Conservation (phyloP, 1,140 invertebrate species). For the Tetramorium parvispinum region DNA sequence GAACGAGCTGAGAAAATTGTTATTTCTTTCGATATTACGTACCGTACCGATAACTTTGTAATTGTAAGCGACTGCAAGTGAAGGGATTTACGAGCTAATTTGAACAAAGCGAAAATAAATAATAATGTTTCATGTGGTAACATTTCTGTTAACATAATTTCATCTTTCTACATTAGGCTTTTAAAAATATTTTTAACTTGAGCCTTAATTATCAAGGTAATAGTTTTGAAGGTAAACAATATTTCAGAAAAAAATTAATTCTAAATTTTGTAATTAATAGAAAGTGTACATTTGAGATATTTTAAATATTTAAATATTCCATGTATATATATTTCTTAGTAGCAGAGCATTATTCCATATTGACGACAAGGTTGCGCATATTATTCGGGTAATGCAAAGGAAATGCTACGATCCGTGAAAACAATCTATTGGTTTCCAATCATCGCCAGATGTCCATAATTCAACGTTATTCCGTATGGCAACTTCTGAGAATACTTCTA, state of each 20-base stretch:
- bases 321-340: background rate
- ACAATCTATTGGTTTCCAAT: constrained; percentile 40
- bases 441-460: background rate
- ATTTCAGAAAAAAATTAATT: background rate
- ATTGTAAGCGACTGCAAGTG: background rate
- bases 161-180: background rate
- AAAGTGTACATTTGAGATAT: background rate
- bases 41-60: background rate
- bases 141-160: background rate
- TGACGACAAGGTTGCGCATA: background rate
- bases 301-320: background rate
- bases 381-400: constrained; percentile 14
- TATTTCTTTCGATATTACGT: background rate
- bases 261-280: background rate
- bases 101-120: background rate
- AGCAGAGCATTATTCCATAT: background rate
- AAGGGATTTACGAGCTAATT: background rate
- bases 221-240: background rate
- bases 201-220: background rate
- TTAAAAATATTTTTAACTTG: background rate
- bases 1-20: constrained; percentile 26
- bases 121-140: background rate
- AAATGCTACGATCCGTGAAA: constrained; percentile 39
- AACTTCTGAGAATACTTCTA: constrained; percentile 7
- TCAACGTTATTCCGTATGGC: background rate